phyloP scores from a whole-genome alignment of 2,888 invertebrate species.

The Cyaniris semiargus region DNA sequence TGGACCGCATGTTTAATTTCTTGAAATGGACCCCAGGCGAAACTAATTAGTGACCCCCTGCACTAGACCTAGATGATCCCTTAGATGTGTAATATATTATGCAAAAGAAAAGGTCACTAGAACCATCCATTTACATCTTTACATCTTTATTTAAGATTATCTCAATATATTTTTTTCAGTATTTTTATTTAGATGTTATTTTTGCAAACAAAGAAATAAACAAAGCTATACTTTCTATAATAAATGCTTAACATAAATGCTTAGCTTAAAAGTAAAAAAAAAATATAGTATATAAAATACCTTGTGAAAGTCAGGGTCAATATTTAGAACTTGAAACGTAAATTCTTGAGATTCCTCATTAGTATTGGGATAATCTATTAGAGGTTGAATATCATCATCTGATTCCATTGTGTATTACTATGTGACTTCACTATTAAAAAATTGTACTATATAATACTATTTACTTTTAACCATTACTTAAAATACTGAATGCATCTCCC shows the following conservation, averaged over 20 bases:
- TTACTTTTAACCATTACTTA: background rate
- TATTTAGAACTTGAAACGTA: slow-evolving; percentile 53
- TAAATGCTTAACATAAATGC: background rate
- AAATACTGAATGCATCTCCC: background rate
- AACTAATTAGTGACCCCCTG: too few relatives aligned
- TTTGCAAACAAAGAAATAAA: background rate
- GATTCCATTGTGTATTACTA: slow-evolving; percentile 51
- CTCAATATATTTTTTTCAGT: too few relatives aligned
- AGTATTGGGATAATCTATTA: slow-evolving; percentile 55
- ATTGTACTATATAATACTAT: slow-evolving; percentile 18
- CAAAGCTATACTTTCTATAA: background rate
- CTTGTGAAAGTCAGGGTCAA: slow-evolving; percentile 69
- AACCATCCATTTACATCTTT: too few relatives aligned
- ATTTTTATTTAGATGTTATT: too few relatives aligned
- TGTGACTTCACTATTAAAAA: background rate
- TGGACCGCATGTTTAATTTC: too few relatives aligned
- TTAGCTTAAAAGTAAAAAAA: background rate
- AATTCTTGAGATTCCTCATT: slow-evolving; percentile 49
- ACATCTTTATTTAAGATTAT: too few relatives aligned
- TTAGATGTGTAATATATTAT: too few relatives aligned
- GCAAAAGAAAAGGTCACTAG: too few relatives aligned
- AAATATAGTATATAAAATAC: slow-evolving; percentile 44
- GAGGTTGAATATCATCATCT: slow-evolving; percentile 66
- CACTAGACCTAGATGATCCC: too few relatives aligned
- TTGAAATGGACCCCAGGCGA: too few relatives aligned